Evolutionary conservation across 2,113 vertebrate genomes (phyloP).

Genomic region (Neopipo cinnamomea): DNA sequence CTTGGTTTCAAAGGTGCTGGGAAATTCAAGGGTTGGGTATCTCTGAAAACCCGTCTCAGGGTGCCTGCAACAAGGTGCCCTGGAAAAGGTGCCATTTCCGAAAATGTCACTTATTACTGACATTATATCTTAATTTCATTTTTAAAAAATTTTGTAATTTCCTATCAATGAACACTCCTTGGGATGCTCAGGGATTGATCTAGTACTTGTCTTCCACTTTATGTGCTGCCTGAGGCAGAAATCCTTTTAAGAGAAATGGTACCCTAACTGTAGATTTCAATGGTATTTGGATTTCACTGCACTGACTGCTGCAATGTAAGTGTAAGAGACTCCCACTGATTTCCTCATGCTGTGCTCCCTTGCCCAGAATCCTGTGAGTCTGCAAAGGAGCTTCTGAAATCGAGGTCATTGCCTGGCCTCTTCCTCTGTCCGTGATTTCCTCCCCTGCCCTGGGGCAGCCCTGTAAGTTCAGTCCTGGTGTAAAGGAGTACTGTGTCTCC

Average conservation of each 20-base stretch:
- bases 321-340: not conserved
- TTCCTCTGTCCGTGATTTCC: not conserved
- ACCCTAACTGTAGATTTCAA: not conserved
- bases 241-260: not conserved
- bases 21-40: not conserved
- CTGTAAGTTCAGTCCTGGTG: not conserved
- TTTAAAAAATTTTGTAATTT: not conserved
- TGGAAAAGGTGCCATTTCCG: not conserved
- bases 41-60: not conserved
- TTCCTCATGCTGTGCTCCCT: not conserved
- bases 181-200: not conserved
- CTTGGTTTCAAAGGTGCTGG: not conserved
- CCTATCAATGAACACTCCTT: not conserved
- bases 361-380: not conserved
- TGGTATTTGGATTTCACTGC: accelerated
- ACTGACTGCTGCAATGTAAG: accelerated
- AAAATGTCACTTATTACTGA: too few species aligned
- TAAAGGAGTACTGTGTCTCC: not conserved
- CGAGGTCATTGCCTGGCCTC: not conserved
- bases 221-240: not conserved
- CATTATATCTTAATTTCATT: not conserved
- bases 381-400: not conserved
- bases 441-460: not conserved
- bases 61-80: not conserved
- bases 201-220: not conserved